These are phyloP conservation scores for Sorex maritimensis DNA, from an alignment of 2,797 vertebrate species.

Conservation along the genomic window DNA sequence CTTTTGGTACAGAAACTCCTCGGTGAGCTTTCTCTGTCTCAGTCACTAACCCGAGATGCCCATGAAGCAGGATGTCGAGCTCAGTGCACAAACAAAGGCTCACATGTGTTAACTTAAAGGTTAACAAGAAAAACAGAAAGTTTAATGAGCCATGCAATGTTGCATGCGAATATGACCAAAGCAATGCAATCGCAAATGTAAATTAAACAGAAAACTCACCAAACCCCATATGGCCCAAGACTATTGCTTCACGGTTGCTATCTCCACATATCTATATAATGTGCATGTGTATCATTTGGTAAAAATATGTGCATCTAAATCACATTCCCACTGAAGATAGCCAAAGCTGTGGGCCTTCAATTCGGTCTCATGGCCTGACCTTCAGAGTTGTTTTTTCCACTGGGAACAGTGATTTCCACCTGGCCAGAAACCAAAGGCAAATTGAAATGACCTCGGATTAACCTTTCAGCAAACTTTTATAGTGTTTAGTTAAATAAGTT, in stretches of 20 bases:
- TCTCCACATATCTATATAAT: neutral
- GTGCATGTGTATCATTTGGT: neutral
- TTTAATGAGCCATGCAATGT: neutral
- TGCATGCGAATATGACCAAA: neutral
- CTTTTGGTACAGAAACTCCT: fast-evolving
- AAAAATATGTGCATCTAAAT: neutral
- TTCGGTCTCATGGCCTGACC: neutral
- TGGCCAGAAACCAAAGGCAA: slow-evolving; percentile 19
- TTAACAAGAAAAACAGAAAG: neutral
- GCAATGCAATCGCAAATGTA: neutral
- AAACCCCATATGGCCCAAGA: neutral
- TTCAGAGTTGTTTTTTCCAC: neutral
- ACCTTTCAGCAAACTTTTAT: slow-evolving; percentile 43
- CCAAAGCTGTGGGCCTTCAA: neutral
- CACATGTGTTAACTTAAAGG: neutral
- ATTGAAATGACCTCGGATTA: slow-evolving; percentile 39
- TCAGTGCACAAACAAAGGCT: neutral
- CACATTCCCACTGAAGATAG: neutral
- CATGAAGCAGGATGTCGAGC: neutral
- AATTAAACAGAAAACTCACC: neutral
- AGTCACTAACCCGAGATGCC: neutral
- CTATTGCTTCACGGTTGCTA: neutral
- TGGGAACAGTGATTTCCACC: neutral
- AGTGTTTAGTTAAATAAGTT: slow-evolving; percentile 44
- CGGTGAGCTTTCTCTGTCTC: neutral